phyloP scores from a whole-genome alignment of 2,113 vertebrate genomes.

The Corythornis vintsioides region DNA sequence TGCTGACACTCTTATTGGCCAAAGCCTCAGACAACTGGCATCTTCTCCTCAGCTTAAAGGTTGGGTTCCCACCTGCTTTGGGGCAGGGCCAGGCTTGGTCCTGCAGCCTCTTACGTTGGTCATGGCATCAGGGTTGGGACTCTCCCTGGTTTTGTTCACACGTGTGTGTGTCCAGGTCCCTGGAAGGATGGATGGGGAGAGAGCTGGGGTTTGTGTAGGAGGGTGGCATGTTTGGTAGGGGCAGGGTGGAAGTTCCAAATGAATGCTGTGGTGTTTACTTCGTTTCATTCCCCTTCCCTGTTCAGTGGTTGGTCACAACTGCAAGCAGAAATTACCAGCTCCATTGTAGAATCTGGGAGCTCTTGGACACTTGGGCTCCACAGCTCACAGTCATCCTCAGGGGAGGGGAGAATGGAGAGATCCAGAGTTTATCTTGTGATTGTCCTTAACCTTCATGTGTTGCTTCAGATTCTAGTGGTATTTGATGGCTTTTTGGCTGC shows the following conservation, averaged over 20 bases:
- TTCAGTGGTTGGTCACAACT: not conserved
- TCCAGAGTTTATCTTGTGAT: not conserved
- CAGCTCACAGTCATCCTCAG: not conserved
- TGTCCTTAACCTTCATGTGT: not conserved
- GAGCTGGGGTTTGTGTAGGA: not conserved
- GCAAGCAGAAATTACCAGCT: not conserved
- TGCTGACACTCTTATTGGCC: not conserved
- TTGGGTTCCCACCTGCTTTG: not conserved
- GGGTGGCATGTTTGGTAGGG: not conserved
- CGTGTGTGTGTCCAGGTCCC: rapidly evolving
- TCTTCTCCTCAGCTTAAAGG: not conserved
- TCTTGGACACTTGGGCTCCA: not conserved
- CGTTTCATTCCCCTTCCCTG: not conserved
- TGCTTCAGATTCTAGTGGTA: not conserved
- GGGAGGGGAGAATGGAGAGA: not conserved
- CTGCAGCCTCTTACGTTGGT: not conserved
- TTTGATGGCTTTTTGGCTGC: not conserved
- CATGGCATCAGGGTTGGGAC: not conserved
- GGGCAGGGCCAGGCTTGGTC: not conserved
- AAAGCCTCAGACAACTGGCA: not conserved
- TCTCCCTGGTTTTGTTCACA: not conserved
- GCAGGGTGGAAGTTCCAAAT: not conserved
- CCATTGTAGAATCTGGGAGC: not conserved
- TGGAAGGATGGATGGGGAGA: not conserved
- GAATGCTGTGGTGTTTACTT: not conserved